These are phyloP conservation scores for Zelostemma sp. DNA, from an alignment of 1,140 invertebrate genomes.

Conservation along the genomic window DNA sequence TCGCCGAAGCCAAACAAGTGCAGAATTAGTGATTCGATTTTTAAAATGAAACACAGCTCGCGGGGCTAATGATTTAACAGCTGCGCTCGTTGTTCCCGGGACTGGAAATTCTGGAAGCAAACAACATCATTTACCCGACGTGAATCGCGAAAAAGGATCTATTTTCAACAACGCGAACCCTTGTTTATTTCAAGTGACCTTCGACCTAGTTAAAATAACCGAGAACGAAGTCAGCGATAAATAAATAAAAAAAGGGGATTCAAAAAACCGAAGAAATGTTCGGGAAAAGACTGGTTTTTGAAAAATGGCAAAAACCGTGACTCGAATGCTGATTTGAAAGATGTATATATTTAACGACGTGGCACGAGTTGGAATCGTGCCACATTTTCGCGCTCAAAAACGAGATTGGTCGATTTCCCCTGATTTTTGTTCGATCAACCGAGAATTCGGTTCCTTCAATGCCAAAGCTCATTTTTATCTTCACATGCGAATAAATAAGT, in stretches of 20 bases:
- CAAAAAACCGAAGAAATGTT: no score
- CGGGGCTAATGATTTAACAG: constrained; percentile 45
- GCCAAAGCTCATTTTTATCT: not conserved
- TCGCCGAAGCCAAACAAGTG: constrained; percentile 39
- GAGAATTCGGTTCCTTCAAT: not conserved
- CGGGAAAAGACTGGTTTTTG: no score
- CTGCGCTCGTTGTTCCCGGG: constrained; percentile 52
- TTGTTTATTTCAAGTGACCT: no score
- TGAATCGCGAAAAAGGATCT: no score
- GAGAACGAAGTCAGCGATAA: no score
- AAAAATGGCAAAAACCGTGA: not conserved
- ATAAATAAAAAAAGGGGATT: no score
- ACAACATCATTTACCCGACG: not conserved
- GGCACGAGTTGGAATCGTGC: not conserved
- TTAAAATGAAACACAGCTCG: constrained; percentile 47
- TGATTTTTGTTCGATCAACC: not conserved
- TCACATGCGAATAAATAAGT: no score
- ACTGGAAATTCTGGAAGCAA: constrained; percentile 51
- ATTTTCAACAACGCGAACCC: no score
- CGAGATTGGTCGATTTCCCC: not conserved
- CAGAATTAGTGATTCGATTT: constrained; percentile 49
- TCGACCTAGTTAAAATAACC: no score
- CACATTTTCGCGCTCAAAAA: not conserved
- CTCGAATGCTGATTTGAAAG: not conserved
- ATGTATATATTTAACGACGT: not conserved